Percentiles rank a stretch among this genome's conserved stretches.
These are phyloP conservation scores for Deilephila elpenor DNA, from an alignment of 2,888 invertebrate genomes.

Conservation along the genomic window DNA sequence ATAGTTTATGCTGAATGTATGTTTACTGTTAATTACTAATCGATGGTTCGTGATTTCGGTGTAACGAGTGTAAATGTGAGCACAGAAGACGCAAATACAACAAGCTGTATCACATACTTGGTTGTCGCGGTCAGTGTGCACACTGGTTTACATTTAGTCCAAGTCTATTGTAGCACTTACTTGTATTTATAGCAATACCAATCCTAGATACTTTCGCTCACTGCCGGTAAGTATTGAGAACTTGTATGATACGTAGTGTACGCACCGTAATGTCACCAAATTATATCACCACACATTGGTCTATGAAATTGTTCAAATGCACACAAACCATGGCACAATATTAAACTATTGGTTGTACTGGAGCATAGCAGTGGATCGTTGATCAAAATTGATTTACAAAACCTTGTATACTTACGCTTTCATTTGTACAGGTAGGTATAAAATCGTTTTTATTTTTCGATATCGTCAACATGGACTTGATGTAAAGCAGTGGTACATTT, in stretches of 20 bases:
- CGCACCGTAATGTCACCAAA: conserved; percentile 13
- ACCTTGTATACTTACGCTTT: not conserved
- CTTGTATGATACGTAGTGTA: not conserved
- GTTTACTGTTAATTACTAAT: conserved; percentile 58
- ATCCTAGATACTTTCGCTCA: conserved; percentile 1
- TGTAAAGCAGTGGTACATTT: conserved; percentile 81
- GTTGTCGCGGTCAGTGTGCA: conserved; percentile 66
- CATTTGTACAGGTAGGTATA: conserved; percentile 2
- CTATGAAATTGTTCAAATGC: conserved; percentile 3
- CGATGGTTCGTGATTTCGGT: conserved; percentile 59
- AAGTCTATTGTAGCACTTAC: conserved; percentile 48
- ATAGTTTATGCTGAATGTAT: conserved; percentile 49
- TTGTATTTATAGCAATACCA: not conserved
- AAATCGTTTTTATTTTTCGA: not conserved
- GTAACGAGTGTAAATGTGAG: conserved; percentile 63
- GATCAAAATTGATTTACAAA: not conserved
- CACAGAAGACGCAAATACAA: conserved; percentile 82
- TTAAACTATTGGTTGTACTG: not conserved
- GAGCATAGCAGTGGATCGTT: not conserved
- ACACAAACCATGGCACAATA: conserved; percentile 13
- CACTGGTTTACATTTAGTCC: conserved; percentile 83
- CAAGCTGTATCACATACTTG: conserved; percentile 74
- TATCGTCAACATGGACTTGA: conserved; percentile 75
- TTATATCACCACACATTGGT: conserved; percentile 7
- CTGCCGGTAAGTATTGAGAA: conserved; percentile 27